Conservation (phyloP, 2,797 vertebrate genomes). For the Apogon hyalosoma region DNA sequence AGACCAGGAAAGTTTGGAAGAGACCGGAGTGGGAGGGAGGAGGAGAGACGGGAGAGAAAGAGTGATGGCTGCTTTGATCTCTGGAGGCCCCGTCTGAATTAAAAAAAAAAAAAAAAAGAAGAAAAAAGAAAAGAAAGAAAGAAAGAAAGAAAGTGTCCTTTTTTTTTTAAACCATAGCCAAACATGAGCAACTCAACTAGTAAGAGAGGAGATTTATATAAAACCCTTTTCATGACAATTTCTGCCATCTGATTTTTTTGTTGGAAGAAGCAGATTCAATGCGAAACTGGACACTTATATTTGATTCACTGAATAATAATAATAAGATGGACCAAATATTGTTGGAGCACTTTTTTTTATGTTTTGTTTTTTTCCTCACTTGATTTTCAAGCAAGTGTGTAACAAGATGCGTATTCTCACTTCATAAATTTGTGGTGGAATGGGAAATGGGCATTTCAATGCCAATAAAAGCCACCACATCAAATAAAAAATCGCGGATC, state of each 20-base stretch:
- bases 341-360: slow-evolving; percentile 18
- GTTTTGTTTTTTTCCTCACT: slow-evolving; percentile 47
- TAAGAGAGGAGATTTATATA: slow-evolving; percentile 3
- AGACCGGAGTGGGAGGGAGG: slow-evolving; percentile 67
- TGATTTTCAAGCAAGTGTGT: slow-evolving; percentile 65
- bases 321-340: slow-evolving; percentile 7
- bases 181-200: slow-evolving; percentile 42
- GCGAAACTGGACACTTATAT: too few relatives aligned
- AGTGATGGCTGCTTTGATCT: slow-evolving; percentile 85
- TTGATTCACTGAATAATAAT: too few relatives aligned
- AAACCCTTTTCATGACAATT: too few relatives aligned
- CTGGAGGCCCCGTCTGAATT: slow-evolving; percentile 71
- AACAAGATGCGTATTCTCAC: slow-evolving; percentile 81
- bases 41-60: slow-evolving; percentile 64
- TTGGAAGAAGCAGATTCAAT: too few relatives aligned
- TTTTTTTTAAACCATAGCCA: slow-evolving; percentile 46
- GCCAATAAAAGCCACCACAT: slow-evolving; percentile 86
- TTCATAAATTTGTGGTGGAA: slow-evolving; percentile 81
- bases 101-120: slow-evolving; percentile 37
- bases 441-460: slow-evolving; percentile 82
- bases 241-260: too few relatives aligned
- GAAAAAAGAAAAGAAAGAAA: neutral
- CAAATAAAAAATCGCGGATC: slow-evolving; percentile 84
- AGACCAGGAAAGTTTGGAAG: slow-evolving; percentile 75
- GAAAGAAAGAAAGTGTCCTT: too few relatives aligned